phyloP scores from a whole-genome alignment of 2,888 invertebrate genomes.

The Eilema griseolum region DNA sequence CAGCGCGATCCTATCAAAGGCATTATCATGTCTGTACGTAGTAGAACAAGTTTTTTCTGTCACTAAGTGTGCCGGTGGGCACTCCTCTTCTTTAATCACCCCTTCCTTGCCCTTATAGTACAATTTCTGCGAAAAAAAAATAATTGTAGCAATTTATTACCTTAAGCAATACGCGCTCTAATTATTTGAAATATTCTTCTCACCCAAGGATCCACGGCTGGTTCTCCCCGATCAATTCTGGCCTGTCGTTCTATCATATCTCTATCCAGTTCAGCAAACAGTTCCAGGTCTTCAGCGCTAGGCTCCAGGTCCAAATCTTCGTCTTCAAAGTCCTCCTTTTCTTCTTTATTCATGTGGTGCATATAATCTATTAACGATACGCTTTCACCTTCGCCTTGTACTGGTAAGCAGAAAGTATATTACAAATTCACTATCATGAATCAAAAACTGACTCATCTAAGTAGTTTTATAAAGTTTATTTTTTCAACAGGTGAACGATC shows the following conservation, averaged over 20 bases:
- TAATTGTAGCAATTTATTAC: background rate
- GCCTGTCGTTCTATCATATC: conserved; percentile 74
- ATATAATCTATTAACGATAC: conserved; percentile 70
- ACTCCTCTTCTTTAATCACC: conserved; percentile 66
- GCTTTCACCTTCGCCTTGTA: conserved; percentile 64
- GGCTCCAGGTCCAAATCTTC: conserved; percentile 70
- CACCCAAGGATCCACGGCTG: conserved; percentile 80
- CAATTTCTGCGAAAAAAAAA: conserved; percentile 63
- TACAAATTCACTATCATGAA: background rate
- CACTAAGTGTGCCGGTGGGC: conserved; percentile 66
- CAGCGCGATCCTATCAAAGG: conserved; percentile 74
- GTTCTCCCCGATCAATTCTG: conserved; percentile 78
- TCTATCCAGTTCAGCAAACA: conserved; percentile 75
- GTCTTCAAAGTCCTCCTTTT: conserved; percentile 47
- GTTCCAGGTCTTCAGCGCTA: conserved; percentile 77
- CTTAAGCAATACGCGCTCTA: background rate
- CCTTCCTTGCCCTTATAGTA: conserved; percentile 77
- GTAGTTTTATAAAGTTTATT: too few relatives aligned
- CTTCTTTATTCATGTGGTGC: conserved; percentile 58
- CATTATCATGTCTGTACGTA: conserved; percentile 72
- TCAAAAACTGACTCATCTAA: too few relatives aligned
- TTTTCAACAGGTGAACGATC: too few relatives aligned
- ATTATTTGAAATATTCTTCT: conserved; percentile 5
- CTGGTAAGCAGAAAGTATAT: conserved; percentile 32
- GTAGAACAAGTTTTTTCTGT: conserved; percentile 60